Base-by-base conservation (phyloP, 2,888 invertebrate species). In the Holacanthella duospinosa region DNA sequence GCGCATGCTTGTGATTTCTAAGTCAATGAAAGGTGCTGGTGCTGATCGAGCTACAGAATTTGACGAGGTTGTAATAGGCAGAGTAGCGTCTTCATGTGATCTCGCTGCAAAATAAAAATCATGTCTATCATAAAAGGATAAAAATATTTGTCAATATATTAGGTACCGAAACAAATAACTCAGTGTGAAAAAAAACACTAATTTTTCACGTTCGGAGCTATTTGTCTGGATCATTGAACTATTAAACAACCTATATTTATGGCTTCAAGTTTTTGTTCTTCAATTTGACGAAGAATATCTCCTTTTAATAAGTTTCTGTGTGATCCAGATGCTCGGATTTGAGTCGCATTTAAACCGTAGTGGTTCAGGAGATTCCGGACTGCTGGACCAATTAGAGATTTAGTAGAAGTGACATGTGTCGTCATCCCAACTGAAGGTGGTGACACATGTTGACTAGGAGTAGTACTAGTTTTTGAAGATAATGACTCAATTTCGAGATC, bases 301-400 rank as follows among this genome's bases (percentile, higher is more conserved):
- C 81, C 79, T 77, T 86, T 86, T 6, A 84, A 74, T 6, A 86
- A 74, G 66, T 80, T 79, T 64, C 82, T 82, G 61, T 81, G 79
- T 43, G 83, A 83, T 2, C 86, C 86, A 53, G 82, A 80, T 29
- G 81, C 78, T 64, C 77, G 75, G 3, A 83, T 75, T 25, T 79
- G 75, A 1, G 75, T 76, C 1, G 80, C 73, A 55, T 78, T 76
- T 16, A 84, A 68, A 1, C 78, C 80, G 75, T 84, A 85, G 68
- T 82, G 81, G 67, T 83, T 80, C 26, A 85, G 72, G 25, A 85
- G 75, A 69, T 81, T 77, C 63, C 81, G 79, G 0, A 84, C 85
- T 12, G 85, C 84, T 36, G 86, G 84, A 26, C 85, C 85, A 64
- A 79, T 16, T 3, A 63, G 61, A 19, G 44, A n/a, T n/a, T 9